Conservation (phyloP, 2,888 invertebrate genomes). For the Mimumesa dahlbomi region DNA sequence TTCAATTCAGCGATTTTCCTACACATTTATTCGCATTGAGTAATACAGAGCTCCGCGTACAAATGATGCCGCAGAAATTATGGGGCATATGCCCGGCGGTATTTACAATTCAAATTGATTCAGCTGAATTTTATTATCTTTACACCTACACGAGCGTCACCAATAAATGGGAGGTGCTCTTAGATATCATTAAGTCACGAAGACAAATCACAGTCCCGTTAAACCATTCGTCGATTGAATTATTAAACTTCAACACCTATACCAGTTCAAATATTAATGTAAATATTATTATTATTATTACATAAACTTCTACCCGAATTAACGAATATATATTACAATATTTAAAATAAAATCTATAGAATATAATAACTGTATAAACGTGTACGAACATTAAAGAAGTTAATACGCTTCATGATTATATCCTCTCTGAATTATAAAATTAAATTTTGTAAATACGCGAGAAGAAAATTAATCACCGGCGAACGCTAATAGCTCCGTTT, state of each 20-base stretch:
- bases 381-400: too few relatives aligned
- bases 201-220: not conserved
- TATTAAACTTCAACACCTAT: not conserved
- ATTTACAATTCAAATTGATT: constrained; percentile 22
- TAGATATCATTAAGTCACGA: constrained; percentile 7
- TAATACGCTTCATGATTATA: too few relatives aligned
- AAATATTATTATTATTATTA: not conserved
- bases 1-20: not conserved
- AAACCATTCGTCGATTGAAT: not conserved
- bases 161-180: not conserved
- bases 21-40: not conserved
- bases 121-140: constrained; percentile 21
- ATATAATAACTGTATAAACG: too few relatives aligned
- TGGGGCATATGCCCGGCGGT: not conserved
- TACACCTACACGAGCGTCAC: not conserved
- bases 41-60: not conserved
- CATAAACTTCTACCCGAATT: not conserved
- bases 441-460: too few relatives aligned
- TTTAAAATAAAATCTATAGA: too few relatives aligned
- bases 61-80: not conserved
- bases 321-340: too few relatives aligned
- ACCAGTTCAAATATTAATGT: too few relatives aligned
- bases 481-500: too few relatives aligned
- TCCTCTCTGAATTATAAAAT: too few relatives aligned
- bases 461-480: too few relatives aligned